These are phyloP conservation scores for Neolamprologus kungweensis DNA, from an alignment of 2,113 vertebrate species.

Conservation along the genomic window DNA sequence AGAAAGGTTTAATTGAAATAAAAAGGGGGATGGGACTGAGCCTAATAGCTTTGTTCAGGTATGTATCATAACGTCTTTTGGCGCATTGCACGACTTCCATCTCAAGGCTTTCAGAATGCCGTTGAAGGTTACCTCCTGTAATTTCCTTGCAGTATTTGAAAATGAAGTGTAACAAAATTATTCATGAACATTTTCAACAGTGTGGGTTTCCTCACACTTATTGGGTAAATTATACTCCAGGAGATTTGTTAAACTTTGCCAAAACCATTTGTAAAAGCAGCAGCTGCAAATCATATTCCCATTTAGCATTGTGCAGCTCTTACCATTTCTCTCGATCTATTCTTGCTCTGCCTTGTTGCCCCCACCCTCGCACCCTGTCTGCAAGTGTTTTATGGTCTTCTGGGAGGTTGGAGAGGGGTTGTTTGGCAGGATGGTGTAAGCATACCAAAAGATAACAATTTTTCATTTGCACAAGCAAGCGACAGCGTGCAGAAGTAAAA, in stretches of 20 bases:
- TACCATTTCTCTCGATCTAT: slow-evolving; percentile 7
- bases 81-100: slow-evolving; percentile 18
- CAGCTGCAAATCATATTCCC: slow-evolving; percentile 7
- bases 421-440: slow-evolving; percentile 20
- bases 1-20: slow-evolving; percentile 64
- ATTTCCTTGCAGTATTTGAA: slow-evolving; percentile 13
- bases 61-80: slow-evolving; percentile 31
- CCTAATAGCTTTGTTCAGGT: slow-evolving; percentile 41
- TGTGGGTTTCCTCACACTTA: neutral
- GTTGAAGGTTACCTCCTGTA: neutral
- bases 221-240: slow-evolving; percentile 8
- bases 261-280: slow-evolving; percentile 22
- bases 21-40: neutral
- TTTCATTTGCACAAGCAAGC: neutral
- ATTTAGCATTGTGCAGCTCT: neutral
- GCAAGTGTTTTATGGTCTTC: slow-evolving; percentile 20
- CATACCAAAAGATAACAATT: neutral
- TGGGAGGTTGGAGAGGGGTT: slow-evolving; percentile 27
- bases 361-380: neutral
- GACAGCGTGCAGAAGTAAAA: neutral
- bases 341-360: slow-evolving; percentile 6
- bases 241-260: slow-evolving; percentile 14
- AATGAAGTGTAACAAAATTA: slow-evolving; percentile 40
- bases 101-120: slow-evolving; percentile 8
- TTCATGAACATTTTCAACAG: slow-evolving; percentile 39